These are phyloP conservation scores for Oreochromis aureus DNA, from an alignment of 2,113 vertebrate species.

Conservation along the genomic window DNA sequence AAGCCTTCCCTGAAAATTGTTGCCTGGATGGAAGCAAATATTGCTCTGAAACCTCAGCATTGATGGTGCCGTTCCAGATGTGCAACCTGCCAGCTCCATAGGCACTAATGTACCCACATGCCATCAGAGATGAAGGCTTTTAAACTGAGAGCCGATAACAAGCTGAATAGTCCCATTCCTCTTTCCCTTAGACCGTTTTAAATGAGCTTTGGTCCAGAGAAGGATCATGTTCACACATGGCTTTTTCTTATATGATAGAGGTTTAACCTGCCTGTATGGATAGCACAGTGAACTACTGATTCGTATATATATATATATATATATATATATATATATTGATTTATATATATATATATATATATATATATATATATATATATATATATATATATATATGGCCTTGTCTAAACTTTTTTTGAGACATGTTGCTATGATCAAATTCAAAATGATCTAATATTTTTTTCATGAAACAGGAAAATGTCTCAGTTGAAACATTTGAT, in stretches of 20 bases:
- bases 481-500: not conserved
- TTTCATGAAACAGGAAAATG: not conserved
- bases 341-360: not conserved
- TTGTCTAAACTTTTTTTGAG: not conserved
- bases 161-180: not conserved
- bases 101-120: not conserved
- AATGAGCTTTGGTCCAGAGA: not conserved
- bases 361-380: not conserved
- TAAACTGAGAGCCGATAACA: not conserved
- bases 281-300: not conserved
- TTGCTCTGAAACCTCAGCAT: not conserved
- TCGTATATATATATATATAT: not conserved
- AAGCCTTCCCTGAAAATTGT: not conserved
- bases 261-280: not conserved
- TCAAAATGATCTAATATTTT: not conserved
- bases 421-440: fast-evolving
- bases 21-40: not conserved
- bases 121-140: not conserved
- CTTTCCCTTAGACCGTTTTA: not conserved
- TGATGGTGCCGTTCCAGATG: not conserved
- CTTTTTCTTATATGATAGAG: not conserved
- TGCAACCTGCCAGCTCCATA: not conserved
- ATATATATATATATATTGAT: no score
- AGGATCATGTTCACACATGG: not conserved
- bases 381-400: not conserved